phyloP scores from a whole-genome alignment of 2,888 invertebrate genomes.

The Drosophila mimetica region DNA sequence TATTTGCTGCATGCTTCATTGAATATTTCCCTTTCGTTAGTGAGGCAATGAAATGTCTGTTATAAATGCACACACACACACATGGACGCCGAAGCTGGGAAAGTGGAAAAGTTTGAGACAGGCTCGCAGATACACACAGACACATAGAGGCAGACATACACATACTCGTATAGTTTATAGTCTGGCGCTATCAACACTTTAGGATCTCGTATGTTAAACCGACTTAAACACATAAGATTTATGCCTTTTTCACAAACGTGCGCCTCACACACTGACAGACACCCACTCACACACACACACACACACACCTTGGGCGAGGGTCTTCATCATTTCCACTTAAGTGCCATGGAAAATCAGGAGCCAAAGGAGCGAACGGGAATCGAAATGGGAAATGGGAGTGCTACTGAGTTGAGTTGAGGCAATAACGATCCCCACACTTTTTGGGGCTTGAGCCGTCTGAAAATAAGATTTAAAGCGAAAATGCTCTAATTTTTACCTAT shows the following conservation, averaged over 20 bases:
- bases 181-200: constrained; percentile 61
- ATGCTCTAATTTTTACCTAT: not conserved
- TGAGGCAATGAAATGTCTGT: constrained; percentile 61
- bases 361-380: constrained; percentile 7
- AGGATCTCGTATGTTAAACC: constrained; percentile 63
- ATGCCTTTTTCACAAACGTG: constrained; percentile 57
- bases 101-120: constrained; percentile 41
- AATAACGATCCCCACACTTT: constrained; percentile 18
- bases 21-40: constrained; percentile 64
- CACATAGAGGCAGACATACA: constrained; percentile 4
- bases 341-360: constrained; percentile 33
- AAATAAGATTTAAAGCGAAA: constrained; percentile 13
- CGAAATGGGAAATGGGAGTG: constrained; percentile 10
- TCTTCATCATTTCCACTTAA: constrained; percentile 51
- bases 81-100: constrained; percentile 18
- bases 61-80: constrained; percentile 56
- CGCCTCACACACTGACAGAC: constrained; percentile 19
- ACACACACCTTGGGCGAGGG: constrained; percentile 10
- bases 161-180: constrained; percentile 55
- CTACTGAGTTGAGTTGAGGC: not conserved
- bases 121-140: constrained; percentile 7
- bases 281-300: not conserved
- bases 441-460: constrained; percentile 12
- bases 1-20: constrained; percentile 63
- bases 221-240: constrained; percentile 64